phyloP scores from a whole-genome alignment of 2,888 invertebrate genomes.

The Amorpha juglandis region DNA sequence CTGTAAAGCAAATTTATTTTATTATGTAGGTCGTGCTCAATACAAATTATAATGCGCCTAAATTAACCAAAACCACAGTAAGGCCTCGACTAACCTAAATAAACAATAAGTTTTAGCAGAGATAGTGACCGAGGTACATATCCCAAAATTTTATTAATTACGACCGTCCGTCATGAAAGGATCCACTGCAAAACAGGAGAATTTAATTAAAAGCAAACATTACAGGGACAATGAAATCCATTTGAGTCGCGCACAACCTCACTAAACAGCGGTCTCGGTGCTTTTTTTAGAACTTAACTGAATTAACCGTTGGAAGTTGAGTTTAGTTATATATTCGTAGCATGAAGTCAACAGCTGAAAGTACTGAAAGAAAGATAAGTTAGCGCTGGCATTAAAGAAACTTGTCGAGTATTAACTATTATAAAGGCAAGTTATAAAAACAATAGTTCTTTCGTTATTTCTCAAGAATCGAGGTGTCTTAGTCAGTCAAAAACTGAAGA shows the following conservation, averaged over 20 bases:
- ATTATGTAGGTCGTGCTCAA: background rate
- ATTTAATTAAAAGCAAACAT: conserved; percentile 65
- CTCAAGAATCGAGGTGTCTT: conserved; percentile 2
- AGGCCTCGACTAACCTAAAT: background rate
- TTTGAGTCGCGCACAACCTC: conserved; percentile 24
- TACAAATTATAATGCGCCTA: background rate
- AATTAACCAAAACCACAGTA: background rate
- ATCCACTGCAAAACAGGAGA: conserved; percentile 40
- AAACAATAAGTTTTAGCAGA: conserved; percentile 20
- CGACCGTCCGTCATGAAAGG: conserved; percentile 8
- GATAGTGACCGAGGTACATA: conserved; percentile 17
- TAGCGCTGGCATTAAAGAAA: conserved; percentile 10
- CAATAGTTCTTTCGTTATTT: background rate
- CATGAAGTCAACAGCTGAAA: conserved; percentile 3
- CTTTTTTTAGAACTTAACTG: conserved; percentile 24
- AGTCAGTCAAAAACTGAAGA: background rate
- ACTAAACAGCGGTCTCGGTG: conserved; percentile 2
- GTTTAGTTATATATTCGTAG: conserved; percentile 3
- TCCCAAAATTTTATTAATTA: conserved; percentile 29
- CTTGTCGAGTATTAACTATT: conserved; percentile 8
- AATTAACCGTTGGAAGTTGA: conserved; percentile 12
- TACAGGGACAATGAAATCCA: conserved; percentile 40
- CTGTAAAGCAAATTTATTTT: background rate
- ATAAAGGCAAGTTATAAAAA: conserved; percentile 6
- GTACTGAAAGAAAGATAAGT: conserved; percentile 11